A percentile compares a stretch with the other conserved stretches of the same genome.
phyloP scores from a whole-genome alignment of 2,113 vertebrate species.

The Oncorhynchus nerka region DNA sequence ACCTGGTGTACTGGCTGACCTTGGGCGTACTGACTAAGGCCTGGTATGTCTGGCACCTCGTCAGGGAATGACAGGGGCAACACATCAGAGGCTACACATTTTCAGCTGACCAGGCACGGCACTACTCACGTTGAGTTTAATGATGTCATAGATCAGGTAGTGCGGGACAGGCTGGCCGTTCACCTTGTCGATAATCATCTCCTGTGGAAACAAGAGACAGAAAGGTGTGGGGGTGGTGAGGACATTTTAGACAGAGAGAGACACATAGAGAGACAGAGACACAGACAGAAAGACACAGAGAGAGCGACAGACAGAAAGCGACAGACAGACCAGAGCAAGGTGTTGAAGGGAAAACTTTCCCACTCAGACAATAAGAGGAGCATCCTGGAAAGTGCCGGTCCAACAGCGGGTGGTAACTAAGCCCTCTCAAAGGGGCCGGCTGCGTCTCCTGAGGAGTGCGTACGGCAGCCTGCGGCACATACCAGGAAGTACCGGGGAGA shows the following conservation, averaged over 20 bases:
- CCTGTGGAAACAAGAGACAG: conserved; percentile 73
- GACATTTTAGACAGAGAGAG: neutral
- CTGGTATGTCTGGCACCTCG: neutral
- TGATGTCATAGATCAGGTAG: conserved; percentile 98
- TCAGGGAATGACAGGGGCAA: conserved; percentile 16
- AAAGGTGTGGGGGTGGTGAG: conserved; percentile 1
- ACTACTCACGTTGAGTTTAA: conserved; percentile 96
- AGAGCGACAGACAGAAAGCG: conserved; percentile 1
- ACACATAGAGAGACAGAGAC: no score
- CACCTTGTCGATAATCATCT: conserved; percentile 99
- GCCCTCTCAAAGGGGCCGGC: no score
- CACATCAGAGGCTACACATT: conserved; percentile 8
- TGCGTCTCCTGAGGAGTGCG: no score
- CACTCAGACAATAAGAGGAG: neutral
- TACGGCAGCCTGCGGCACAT: neutral
- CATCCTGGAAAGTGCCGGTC: neutral
- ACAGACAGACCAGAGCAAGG: neutral
- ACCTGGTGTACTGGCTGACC: neutral
- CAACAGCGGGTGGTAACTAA: neutral
- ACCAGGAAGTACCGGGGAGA: neutral
- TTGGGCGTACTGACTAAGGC: conserved; percentile 11
- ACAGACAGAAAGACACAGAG: neutral
- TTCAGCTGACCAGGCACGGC: neutral
- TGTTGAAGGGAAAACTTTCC: neutral
- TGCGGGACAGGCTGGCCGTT: conserved; percentile 93